Conservation (phyloP, 2,888 invertebrate species). For the Drosophila subsilvestris region DNA sequence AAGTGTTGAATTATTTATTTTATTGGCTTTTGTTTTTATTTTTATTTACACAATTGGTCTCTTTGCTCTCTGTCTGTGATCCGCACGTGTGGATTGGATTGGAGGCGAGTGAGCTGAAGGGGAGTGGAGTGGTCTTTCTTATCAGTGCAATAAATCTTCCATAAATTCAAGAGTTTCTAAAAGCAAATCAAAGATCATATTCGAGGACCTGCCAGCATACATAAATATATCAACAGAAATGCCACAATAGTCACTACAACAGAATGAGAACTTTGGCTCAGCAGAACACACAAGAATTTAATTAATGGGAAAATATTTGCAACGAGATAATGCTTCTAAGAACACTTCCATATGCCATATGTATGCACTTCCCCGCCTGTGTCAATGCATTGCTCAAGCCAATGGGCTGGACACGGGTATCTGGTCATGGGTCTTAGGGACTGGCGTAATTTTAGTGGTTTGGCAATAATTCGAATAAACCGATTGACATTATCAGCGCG, state of each 20-base stretch:
- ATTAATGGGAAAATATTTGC: no score
- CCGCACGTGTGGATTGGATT: neutral
- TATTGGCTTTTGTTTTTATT: conserved; percentile 49
- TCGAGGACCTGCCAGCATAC: no score
- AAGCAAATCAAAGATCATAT: neutral
- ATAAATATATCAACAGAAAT: no score
- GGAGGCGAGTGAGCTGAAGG: neutral
- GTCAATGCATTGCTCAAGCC: neutral
- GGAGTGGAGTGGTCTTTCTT: neutral
- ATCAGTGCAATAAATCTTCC: neutral
- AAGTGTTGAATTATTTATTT: conserved; percentile 51
- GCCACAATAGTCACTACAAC: no score
- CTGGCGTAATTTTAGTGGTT: conserved; percentile 27
- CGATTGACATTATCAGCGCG: conserved; percentile 36
- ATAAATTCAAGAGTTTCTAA: no score
- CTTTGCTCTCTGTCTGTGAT: neutral
- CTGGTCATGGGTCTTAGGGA: conserved; percentile 2
- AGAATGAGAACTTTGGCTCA: no score
- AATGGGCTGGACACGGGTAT: neutral
- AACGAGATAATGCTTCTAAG: no score
- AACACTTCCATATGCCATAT: no score
- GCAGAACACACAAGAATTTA: no score
- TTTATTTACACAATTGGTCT: conserved; percentile 44
- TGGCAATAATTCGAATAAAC: conserved; percentile 34
- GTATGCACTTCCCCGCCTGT: conserved; percentile 16